A percentile compares a stretch with the other conserved stretches of the same genome.
Evolutionary conservation across 2,797 vertebrate genomes (phyloP).

Genomic region (Naso thynnoides): DNA sequence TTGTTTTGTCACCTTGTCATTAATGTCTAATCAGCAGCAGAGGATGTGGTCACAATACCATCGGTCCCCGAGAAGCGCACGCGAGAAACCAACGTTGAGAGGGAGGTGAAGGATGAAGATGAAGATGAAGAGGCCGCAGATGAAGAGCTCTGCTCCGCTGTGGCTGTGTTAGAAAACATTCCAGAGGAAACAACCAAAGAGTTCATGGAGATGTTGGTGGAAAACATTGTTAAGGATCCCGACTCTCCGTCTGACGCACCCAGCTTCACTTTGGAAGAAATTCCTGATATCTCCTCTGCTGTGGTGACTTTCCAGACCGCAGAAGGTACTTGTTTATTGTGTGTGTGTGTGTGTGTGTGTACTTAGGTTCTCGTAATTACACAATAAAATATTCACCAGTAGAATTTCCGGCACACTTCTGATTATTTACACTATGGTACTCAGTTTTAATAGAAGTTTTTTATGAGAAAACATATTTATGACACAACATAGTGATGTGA

Average conservation of each 20-base stretch:
- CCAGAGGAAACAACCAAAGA: conserved; percentile 31
- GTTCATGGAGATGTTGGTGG: conserved; percentile 81
- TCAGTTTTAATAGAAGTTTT: not conserved
- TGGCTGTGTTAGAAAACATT: conserved; percentile 74
- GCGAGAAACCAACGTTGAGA: conserved; percentile 2
- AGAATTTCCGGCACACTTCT: not conserved
- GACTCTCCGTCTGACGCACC: conserved; percentile 6
- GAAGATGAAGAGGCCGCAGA: conserved; percentile 29
- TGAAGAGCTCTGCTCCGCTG: conserved; percentile 44
- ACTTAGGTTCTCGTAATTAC: not conserved
- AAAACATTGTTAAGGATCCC: conserved; percentile 68
- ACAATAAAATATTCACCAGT: not conserved
- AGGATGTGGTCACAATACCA: conserved; percentile 2
- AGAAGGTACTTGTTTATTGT: conserved; percentile 65
- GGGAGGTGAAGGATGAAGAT: not conserved
- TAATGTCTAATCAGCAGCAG: conserved; percentile 38
- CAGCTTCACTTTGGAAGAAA: conserved; percentile 72
- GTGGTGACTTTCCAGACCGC: conserved; percentile 78
- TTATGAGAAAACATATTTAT: not conserved
- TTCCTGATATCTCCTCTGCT: conserved; percentile 68
- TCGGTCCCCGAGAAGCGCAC: not conserved
- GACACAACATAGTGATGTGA: not conserved
- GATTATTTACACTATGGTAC: not conserved
- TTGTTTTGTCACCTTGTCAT: not conserved
- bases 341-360: not conserved